A percentile compares a stretch with the other conserved stretches of the same genome.
Conservation (phyloP, 2,113 vertebrate species). For the Lampris megalopsis region DNA sequence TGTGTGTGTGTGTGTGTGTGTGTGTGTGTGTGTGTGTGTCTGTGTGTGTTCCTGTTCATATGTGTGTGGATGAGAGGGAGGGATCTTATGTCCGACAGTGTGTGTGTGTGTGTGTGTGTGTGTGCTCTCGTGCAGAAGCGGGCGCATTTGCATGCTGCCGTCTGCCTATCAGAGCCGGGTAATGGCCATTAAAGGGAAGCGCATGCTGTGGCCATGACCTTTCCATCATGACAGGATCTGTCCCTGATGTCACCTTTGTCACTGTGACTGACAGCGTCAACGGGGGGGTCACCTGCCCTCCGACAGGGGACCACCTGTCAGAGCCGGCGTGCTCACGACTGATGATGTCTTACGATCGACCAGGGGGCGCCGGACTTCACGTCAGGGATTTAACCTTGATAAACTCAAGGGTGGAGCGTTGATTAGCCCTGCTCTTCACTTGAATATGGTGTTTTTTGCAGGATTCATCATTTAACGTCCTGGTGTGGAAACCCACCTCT, state of each 20-base stretch:
- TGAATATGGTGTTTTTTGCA: conserved; percentile 39
- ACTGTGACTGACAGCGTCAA: conserved; percentile 68
- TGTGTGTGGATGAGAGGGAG: neutral
- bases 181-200: conserved; percentile 59
- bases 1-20: neutral
- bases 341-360: conserved; percentile 60
- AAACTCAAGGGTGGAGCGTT: conserved; percentile 56
- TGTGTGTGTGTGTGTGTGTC: neutral
- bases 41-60: neutral
- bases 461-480: conserved; percentile 55
- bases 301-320: conserved; percentile 68
- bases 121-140: conserved; percentile 27
- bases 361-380: conserved; percentile 61
- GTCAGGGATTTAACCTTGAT: conserved; percentile 65
- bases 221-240: conserved; percentile 62
- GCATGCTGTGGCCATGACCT: conserved; percentile 71
- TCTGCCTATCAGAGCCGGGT: conserved; percentile 39
- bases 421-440: conserved; percentile 73
- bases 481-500: conserved; percentile 28
- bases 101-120: conserved; percentile 16
- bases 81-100: neutral
- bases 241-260: conserved; percentile 68
- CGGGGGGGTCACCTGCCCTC: conserved; percentile 43
- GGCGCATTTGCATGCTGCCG: conserved; percentile 20
- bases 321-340: conserved; percentile 47